phyloP scores from a whole-genome alignment of 2,113 vertebrate species.

The Elaphurus davidianus region DNA sequence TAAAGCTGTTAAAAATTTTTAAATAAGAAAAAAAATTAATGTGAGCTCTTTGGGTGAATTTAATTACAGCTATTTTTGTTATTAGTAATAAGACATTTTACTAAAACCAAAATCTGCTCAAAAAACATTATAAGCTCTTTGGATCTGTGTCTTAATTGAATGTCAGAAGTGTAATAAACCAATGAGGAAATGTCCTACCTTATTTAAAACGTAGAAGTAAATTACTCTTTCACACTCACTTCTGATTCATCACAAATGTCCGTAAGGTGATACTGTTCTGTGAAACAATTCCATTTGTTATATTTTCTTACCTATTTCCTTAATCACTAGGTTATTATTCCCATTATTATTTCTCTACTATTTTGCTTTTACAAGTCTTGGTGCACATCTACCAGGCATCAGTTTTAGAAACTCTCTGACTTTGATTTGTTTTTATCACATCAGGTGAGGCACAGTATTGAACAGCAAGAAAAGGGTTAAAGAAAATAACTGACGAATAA shows the following conservation, averaged over 20 bases:
- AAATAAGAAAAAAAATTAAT: not conserved
- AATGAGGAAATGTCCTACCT: not conserved
- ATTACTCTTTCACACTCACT: not conserved
- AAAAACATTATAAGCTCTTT: not conserved
- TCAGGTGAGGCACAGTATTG: not conserved
- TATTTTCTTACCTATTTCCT: not conserved
- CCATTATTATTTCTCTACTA: not conserved
- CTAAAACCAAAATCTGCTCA: not conserved
- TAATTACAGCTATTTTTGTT: conserved; percentile 1
- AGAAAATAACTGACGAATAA: conserved; percentile 22
- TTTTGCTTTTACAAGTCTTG: not conserved
- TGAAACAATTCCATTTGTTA: not conserved
- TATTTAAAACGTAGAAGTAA: conserved; percentile 20
- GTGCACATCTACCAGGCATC: not conserved
- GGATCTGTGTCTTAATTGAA: not conserved
- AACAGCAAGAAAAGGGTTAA: not conserved
- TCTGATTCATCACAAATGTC: not conserved
- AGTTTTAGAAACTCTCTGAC: conserved; percentile 26
- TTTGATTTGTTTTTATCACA: not conserved
- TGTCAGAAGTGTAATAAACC: conserved; percentile 14
- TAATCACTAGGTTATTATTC: not conserved
- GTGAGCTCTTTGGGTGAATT: not conserved
- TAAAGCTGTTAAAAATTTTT: not conserved
- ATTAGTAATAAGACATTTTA: not conserved
- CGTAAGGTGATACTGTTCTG: not conserved